A percentile compares a stretch with the other conserved stretches of the same genome.
Evolutionary conservation across 2,113 vertebrate species (phyloP).

Genomic region (Labrus mixtus): DNA sequence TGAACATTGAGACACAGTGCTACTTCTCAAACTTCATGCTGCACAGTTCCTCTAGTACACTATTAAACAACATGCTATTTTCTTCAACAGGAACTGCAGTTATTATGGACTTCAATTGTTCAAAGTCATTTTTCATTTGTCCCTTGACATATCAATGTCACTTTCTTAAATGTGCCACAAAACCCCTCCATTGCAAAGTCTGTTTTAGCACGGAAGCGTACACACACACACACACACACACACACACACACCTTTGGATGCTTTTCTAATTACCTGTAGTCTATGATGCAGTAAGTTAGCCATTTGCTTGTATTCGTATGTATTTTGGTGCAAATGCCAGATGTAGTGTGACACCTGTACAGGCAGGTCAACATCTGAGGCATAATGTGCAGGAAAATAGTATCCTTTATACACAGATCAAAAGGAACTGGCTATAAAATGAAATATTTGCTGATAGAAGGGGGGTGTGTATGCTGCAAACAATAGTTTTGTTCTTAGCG

Average conservation of each 20-base stretch:
- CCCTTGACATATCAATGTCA: too few relatives aligned
- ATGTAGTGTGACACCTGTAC: slow-evolving; percentile 12
- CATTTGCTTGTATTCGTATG: too few relatives aligned
- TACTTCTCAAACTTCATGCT: too few relatives aligned
- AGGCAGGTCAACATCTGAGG: slow-evolving; percentile 10
- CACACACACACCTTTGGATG: background rate
- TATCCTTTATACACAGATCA: slow-evolving; percentile 19
- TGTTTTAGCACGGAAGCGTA: background rate
- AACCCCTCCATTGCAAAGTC: background rate
- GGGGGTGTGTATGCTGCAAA: slow-evolving; percentile 25
- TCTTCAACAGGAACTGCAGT: too few relatives aligned
- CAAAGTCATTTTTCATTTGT: too few relatives aligned
- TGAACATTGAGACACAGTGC: too few relatives aligned
- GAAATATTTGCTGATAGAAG: background rate
- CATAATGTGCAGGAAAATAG: background rate
- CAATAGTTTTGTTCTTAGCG: slow-evolving; percentile 12
- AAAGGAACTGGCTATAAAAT: background rate
- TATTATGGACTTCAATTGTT: too few relatives aligned
- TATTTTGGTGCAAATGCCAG: too few relatives aligned
- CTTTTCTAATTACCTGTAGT: slow-evolving; percentile 25
- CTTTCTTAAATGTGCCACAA: too few relatives aligned
- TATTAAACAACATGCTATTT: too few relatives aligned
- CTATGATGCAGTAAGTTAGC: background rate
- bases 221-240: background rate
- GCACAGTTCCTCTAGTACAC: too few relatives aligned